Base-by-base conservation (phyloP, 2,113 vertebrate species). In the Solenodon paradoxus region DNA sequence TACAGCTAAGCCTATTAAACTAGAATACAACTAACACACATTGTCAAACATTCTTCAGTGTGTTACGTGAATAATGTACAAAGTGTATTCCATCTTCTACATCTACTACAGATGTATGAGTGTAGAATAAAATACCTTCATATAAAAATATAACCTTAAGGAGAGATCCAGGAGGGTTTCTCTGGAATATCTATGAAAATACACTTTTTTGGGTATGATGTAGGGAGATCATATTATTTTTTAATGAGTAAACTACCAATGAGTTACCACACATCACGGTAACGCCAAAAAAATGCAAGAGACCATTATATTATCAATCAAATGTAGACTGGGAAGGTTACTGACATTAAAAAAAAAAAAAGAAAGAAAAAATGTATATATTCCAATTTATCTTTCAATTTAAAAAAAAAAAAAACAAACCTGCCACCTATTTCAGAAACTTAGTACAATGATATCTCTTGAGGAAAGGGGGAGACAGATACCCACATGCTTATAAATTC, bases 261-360 rank as follows among this genome's bases (percentile, higher is more conserved):
- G n/a, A n/a, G n/a, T n/a, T n/a, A 83, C 6, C 35, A 78, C 17
- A 83, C 16, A 30, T n/a, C 2, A 15, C 1, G 40, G 9, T n/a
- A 78, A 91, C 35, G 79, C 42, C 83, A 30, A 7, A 28, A 81
- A 53, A 91, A 95, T 66, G 49, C 42, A 82, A 42, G 53, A 90
- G 80, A 38, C 16, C 40, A 51, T 69, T 19, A 2, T 28, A 81
- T 88, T 28, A 68, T 79, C 49, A 87, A 88, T 22, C 2, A 59
- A 72, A 0, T 71, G 2, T 4, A 61, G 63, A 64, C 0, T n/a
- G n/a, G 38, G 4, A 74, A 89, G 90, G 38, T 75, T 57, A 42
- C 2, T 11, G 6, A 8, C 4, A 74, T 71, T 51, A 55, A 64
- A 20, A 26, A 80, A 89, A 47, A 38, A 38, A 59, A 53, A n/a